Conservation (phyloP, 2,888 invertebrate species). For the Eudemis profundana region DNA sequence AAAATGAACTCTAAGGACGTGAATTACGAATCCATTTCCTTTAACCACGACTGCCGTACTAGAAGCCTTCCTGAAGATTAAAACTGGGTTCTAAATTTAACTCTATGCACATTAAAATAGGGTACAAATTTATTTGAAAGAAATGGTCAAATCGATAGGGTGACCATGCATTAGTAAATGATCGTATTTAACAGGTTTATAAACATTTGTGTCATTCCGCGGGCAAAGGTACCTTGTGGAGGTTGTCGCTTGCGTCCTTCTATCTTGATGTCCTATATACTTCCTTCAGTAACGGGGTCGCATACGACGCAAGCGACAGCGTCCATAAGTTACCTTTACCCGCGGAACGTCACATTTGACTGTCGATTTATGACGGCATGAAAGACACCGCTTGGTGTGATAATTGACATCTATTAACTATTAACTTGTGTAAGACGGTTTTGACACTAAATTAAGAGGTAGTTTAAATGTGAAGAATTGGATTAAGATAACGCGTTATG, state of each 20-base stretch:
- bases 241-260: no score
- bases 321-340: no score
- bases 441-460: constrained; percentile 13
- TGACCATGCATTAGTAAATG: constrained; percentile 27
- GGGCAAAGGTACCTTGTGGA: no score
- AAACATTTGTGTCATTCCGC: no score
- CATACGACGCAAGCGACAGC: no score
- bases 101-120: neutral
- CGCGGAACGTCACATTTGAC: no score
- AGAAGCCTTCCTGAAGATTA: neutral
- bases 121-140: neutral
- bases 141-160: constrained; percentile 2
- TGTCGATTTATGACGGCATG: constrained; percentile 29
- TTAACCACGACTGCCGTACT: neutral
- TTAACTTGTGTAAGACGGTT: constrained; percentile 30
- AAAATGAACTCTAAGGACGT: neutral
- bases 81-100: neutral
- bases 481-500: constrained; percentile 13
- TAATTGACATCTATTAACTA: constrained; percentile 25
- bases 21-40: neutral
- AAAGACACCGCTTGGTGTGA: constrained; percentile 25
- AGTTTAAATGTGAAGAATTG: constrained; percentile 15
- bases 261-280: no score
- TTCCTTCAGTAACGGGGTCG: no score
- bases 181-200: constrained; percentile 38